Conservation (phyloP, 2,888 invertebrate species). For the Caenorhabditis sp. region DNA sequence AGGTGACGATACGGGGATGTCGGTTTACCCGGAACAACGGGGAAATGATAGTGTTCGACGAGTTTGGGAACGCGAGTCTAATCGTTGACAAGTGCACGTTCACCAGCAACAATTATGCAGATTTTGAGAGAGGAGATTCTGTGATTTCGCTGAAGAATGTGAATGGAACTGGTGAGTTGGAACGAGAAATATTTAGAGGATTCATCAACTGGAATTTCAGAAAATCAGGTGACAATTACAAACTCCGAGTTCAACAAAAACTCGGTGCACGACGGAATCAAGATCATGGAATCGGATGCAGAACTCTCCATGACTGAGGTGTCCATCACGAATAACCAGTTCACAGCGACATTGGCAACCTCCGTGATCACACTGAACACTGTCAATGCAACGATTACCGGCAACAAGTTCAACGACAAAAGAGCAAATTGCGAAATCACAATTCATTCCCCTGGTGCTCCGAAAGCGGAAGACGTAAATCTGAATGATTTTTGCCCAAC, state of each 20-base stretch:
- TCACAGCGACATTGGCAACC: slow-evolving; percentile 43
- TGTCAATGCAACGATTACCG: not conserved
- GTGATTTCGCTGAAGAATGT: slow-evolving; percentile 41
- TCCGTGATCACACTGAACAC: slow-evolving; percentile 36
- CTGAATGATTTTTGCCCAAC: slow-evolving; percentile 10
- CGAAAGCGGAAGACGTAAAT: not conserved
- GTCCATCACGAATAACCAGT: slow-evolving; percentile 1
- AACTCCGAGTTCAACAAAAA: slow-evolving; percentile 39
- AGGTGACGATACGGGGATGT: slow-evolving; percentile 44
- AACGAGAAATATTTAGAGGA: not conserved
- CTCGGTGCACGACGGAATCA: slow-evolving; percentile 39
- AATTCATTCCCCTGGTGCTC: slow-evolving; percentile 14
- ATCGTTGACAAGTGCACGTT: slow-evolving; percentile 36
- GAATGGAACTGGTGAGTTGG: slow-evolving; percentile 10
- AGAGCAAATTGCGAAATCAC: slow-evolving; percentile 45
- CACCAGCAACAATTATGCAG: slow-evolving; percentile 21
- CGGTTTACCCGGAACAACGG: slow-evolving; percentile 63
- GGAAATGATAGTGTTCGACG: slow-evolving; percentile 26
- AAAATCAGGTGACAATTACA: slow-evolving; percentile 20
- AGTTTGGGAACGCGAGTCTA: slow-evolving; percentile 31
- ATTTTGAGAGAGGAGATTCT: slow-evolving; percentile 56
- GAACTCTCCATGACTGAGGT: not conserved
- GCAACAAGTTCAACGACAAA: slow-evolving; percentile 43
- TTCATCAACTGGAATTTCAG: no score
- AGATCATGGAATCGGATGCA: slow-evolving; percentile 3